These are phyloP conservation scores for Chamaetylas fuelleborni DNA, from an alignment of 2,113 vertebrate species.

Conservation along the genomic window DNA sequence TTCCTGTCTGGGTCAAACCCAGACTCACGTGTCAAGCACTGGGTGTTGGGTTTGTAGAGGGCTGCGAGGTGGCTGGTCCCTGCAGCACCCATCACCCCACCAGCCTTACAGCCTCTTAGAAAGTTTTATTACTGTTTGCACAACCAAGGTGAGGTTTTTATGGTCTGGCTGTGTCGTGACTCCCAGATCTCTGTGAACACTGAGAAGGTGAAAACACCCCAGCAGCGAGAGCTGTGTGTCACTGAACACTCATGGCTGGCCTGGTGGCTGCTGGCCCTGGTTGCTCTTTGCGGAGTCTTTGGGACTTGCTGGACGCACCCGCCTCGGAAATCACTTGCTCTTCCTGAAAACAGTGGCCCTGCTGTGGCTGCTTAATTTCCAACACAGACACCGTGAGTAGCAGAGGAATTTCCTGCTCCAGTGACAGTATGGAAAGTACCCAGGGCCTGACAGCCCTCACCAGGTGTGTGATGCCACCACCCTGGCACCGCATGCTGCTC, in stretches of 20 bases:
- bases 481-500: accelerated
- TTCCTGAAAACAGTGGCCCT: not conserved
- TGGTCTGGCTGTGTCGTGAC: accelerated
- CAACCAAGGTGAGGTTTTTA: not conserved
- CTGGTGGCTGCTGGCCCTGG: not conserved
- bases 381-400: accelerated
- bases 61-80: accelerated
- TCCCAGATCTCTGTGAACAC: not conserved
- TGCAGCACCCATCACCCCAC: not conserved
- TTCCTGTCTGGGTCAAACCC: not conserved
- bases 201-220: not conserved
- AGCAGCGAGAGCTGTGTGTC: not conserved
- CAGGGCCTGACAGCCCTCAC: accelerated
- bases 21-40: accelerated
- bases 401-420: not conserved
- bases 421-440: accelerated
- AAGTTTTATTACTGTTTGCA: constrained; percentile 16
- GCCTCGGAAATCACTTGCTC: accelerated
- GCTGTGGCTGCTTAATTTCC: not conserved
- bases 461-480: not conserved
- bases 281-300: not conserved
- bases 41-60: not conserved
- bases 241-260: accelerated
- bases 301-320: accelerated
- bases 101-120: not conserved